Evolutionary conservation across 2,888 invertebrate species (phyloP).

Genomic region (Aethes cnicana): DNA sequence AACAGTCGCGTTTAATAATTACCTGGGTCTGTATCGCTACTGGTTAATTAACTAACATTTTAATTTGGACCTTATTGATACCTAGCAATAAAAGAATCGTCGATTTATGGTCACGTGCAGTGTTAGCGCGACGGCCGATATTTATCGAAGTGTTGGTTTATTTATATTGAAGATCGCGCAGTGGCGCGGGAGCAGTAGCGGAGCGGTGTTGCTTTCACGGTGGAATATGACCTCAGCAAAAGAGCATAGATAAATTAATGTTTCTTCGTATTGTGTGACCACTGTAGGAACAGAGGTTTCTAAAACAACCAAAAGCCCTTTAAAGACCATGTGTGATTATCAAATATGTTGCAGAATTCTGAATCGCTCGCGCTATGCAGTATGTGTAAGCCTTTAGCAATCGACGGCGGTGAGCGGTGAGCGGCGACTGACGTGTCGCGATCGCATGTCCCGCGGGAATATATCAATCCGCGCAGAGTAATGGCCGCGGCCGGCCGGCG

Average conservation of each 20-base stretch:
- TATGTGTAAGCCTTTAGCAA: constrained; percentile 23
- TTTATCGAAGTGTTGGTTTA: constrained; percentile 64
- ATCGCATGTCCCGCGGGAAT: constrained; percentile 76
- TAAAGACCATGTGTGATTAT: too few species aligned
- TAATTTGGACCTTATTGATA: constrained; percentile 59
- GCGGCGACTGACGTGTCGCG: constrained; percentile 71
- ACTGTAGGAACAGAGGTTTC: too few species aligned
- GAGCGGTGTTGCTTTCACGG: constrained; percentile 23
- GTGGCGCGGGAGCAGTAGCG: constrained; percentile 32
- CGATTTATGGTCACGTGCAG: constrained; percentile 66
- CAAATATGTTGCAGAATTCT: too few species aligned
- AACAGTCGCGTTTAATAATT: constrained; percentile 43
- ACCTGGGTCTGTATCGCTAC: constrained; percentile 44
- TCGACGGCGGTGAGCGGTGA: constrained; percentile 38
- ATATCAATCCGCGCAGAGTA: constrained; percentile 46
- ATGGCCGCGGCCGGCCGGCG: constrained; percentile 34
- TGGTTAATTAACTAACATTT: constrained; percentile 58
- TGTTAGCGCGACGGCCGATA: constrained; percentile 55
- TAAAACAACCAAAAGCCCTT: too few species aligned
- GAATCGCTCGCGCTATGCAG: constrained; percentile 15
- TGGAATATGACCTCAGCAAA: constrained; percentile 17
- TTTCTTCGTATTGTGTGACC: too few species aligned
- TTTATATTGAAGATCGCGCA: constrained; percentile 44
- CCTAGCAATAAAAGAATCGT: constrained; percentile 61
- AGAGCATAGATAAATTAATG: too few species aligned